Conservation (phyloP, 2,113 vertebrate genomes). For the Spizaetus ornatus region DNA sequence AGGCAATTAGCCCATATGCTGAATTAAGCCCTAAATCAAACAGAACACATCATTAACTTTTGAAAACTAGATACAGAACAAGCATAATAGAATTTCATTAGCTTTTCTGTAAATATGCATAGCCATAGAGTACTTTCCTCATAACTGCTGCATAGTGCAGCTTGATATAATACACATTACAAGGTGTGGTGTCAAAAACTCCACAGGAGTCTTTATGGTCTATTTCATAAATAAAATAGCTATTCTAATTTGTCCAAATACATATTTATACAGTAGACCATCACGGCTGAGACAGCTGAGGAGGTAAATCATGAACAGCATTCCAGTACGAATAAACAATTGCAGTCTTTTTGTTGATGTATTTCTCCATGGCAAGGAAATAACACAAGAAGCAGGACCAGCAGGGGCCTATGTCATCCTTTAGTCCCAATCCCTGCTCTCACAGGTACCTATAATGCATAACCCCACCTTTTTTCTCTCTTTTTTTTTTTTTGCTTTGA, state of each 20-base stretch:
- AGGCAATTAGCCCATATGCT: slow-evolving; percentile 25
- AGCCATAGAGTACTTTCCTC: slow-evolving; percentile 6
- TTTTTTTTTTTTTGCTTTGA: background rate
- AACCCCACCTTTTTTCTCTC: background rate
- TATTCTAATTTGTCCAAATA: slow-evolving; percentile 41
- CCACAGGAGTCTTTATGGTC: slow-evolving; percentile 25
- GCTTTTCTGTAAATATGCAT: slow-evolving; percentile 6
- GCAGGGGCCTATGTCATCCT: background rate
- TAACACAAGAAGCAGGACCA: background rate
- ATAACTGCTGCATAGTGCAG: slow-evolving; percentile 18
- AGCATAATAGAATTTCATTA: slow-evolving; percentile 43
- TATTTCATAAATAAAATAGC: slow-evolving; percentile 55
- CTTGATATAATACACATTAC: slow-evolving; percentile 47
- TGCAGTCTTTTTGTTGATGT: background rate
- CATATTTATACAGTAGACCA: slow-evolving; percentile 28
- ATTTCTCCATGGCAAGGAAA: background rate
- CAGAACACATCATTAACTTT: slow-evolving; percentile 40
- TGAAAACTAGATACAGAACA: slow-evolving; percentile 28
- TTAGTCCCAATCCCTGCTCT: background rate
- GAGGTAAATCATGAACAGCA: background rate
- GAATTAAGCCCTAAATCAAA: slow-evolving; percentile 61
- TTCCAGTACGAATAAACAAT: slow-evolving; percentile 6
- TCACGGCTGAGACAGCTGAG: background rate
- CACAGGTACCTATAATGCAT: background rate
- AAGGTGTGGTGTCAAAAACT: slow-evolving; percentile 52